Conservation (phyloP, 1,140 invertebrate genomes). For the Linepithema humile region DNA sequence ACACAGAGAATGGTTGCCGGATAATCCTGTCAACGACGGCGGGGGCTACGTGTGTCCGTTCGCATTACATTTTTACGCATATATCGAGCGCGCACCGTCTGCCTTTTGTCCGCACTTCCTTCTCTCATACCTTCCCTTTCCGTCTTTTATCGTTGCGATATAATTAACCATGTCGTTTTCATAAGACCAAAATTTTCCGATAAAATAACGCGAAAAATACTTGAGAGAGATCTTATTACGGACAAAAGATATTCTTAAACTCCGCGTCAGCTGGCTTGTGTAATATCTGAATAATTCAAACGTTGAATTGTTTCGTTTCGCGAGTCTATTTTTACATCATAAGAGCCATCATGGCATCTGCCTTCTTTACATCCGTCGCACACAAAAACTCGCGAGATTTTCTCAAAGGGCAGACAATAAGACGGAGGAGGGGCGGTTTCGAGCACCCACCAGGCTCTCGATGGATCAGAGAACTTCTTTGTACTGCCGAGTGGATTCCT, state of each 20-base stretch:
- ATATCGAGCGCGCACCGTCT: background rate
- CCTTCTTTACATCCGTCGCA: background rate
- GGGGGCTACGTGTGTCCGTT: background rate
- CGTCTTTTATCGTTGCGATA: too few species aligned
- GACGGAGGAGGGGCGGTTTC: conserved; percentile 1
- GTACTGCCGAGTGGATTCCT: conserved; percentile 60
- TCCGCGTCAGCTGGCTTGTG: background rate
- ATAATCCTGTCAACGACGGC: conserved; percentile 66
- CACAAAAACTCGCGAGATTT: conserved; percentile 20
- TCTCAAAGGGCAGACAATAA: conserved; percentile 41
- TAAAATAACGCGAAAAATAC: background rate
- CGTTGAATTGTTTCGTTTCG: background rate
- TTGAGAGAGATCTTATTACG: background rate
- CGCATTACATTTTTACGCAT: conserved; percentile 41
- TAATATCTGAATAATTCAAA: too few species aligned
- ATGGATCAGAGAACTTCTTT: conserved; percentile 66
- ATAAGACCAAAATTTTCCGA: background rate
- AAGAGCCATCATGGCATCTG: conserved; percentile 6
- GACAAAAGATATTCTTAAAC: background rate
- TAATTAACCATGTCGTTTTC: background rate
- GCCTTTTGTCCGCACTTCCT: too few species aligned
- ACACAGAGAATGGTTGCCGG: conserved; percentile 39
- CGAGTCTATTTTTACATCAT: conserved; percentile 13
- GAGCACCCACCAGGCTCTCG: conserved; percentile 42
- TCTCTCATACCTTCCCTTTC: background rate